Base-by-base conservation (phyloP, 2,888 invertebrate genomes). In the Eupelmus urozonus region DNA sequence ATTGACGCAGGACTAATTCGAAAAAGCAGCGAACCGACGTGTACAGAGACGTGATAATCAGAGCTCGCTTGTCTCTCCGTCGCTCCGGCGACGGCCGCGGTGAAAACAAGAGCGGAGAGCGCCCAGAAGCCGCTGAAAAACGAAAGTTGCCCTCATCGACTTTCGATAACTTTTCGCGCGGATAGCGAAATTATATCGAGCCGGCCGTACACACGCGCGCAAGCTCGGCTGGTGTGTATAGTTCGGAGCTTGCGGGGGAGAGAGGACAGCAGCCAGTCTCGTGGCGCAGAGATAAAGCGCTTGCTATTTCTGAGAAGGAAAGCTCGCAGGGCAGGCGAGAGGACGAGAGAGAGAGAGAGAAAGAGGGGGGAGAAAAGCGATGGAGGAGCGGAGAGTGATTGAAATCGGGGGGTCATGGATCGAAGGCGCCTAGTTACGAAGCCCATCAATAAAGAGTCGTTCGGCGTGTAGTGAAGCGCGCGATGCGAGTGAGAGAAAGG, bases 381-480 rank as follows among this genome's bases (percentile, higher is more conserved):
- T 49, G 13, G 45, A n/a, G n/a, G n/a, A n/a, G n/a, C n/a, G n/a
- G n/a, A n/a, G n/a, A n/a, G n/a, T n/a, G n/a, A n/a, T 53, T 63
- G 55, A 42, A 67, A 59, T 76, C 63, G 69, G 75, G 75, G 59
- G 42, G 66, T 60, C 60, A 59, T 72, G 63, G 66, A 78, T 81
- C 78, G 66, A 65, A 60, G 72, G 67, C 51, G 72, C 34, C 59
- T 59, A 59, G 59, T 59, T 59, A 59, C 59, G 59, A n/a, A 59
- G 59, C 59, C 59, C 59, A 59, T 59, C 59, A 59, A 59, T 59
- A 59, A 59, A 59, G 59, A 59, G 59, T 34, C 59, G 20, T n/a
- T n/a, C n/a, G n/a, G n/a, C n/a, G n/a, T n/a, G n/a, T n/a, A n/a
- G n/a, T n/a, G n/a, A n/a, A n/a, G n/a, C 25, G 1, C 34, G 29